Evolutionary conservation across 1,140 invertebrate genomes (phyloP).

Genomic region (Drosophila neocordata): DNA sequence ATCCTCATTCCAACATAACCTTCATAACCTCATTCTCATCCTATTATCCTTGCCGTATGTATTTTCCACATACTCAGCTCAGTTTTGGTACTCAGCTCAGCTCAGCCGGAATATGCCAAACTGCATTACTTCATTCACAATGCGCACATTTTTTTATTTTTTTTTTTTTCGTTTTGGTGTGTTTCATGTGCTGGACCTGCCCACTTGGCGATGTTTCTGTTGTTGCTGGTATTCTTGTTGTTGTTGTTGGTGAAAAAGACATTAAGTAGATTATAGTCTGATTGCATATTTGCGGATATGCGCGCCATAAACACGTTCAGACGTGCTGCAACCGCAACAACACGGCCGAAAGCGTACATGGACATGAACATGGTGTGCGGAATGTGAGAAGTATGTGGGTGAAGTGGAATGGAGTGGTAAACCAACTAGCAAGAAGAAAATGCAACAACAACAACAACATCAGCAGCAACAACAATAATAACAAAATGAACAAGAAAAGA

Average conservation of each 20-base stretch:
- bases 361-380: conserved; percentile 12
- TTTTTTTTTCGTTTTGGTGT: no score
- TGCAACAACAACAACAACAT: conserved; percentile 4
- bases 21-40: neutral
- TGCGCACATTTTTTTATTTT: conserved; percentile 45
- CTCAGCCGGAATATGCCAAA: conserved; percentile 51
- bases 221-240: conserved; percentile 12
- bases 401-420: conserved; percentile 6
- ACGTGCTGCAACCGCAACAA: conserved; percentile 79
- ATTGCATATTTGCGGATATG: conserved; percentile 81
- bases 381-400: conserved; percentile 8
- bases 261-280: conserved; percentile 81
- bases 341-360: conserved; percentile 55
- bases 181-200: conserved; percentile 15
- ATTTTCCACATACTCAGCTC: neutral
- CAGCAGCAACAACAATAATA: neutral
- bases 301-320: conserved; percentile 80
- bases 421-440: conserved; percentile 7
- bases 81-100: neutral
- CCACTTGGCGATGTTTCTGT: conserved; percentile 16
- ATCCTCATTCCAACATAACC: neutral
- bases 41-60: no score
- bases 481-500: conserved; percentile 2
- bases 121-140: conserved; percentile 74
- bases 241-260: conserved; percentile 64